Evolutionary conservation across 2,888 invertebrate species (phyloP), one percentile per base, ranked within the genome.

Genomic region (Cephus runcator): DNA sequence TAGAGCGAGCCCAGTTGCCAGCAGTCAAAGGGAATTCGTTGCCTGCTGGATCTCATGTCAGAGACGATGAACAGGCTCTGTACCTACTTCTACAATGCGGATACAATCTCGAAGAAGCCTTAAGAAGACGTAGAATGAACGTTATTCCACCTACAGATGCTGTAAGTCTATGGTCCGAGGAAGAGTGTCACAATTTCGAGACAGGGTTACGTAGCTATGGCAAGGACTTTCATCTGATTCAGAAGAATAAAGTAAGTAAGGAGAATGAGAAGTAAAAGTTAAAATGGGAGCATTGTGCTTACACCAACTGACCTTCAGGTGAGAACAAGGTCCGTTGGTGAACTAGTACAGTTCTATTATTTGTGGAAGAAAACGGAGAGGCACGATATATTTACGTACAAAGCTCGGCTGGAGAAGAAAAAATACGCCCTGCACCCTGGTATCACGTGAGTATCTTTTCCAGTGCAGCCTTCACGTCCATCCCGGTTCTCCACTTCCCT

Each of bases 361-460:
- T 94, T 98, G 77, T 99, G 99, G 99, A 99, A 99, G 92, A 99
- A 99, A 92, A 99, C 99, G 35, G 99, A 99, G 89, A 94, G 99
- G 31, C 98, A 99, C 92, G 99, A 99, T 92, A 96, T 95, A 87
- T 96, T 95, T 90, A 98, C 98, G 0, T 96, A 97, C 90, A 97
- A 97, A 92, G 96, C 96, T 12, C 93, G 97, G 75, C 92, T 98
- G 84, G 98, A 98, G 89, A 98, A 98, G 92, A 97, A 97, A 91
- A 98, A 98, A 90, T 98, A 98, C 90, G 95, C 96, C 9, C 92
- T 98, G 74, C 97, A 98, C 92, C 98, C 98, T 9, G 98, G 97
- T 76, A 95, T 97, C 84, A 98, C 98, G 88, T 92, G 86, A 90
- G 94, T 94, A 91, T 92, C 92, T 92, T 82, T 75, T 69, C 75